These are phyloP conservation scores for Lithophane ornitopus DNA, from an alignment of 2,888 invertebrate species.

Conservation along the genomic window DNA sequence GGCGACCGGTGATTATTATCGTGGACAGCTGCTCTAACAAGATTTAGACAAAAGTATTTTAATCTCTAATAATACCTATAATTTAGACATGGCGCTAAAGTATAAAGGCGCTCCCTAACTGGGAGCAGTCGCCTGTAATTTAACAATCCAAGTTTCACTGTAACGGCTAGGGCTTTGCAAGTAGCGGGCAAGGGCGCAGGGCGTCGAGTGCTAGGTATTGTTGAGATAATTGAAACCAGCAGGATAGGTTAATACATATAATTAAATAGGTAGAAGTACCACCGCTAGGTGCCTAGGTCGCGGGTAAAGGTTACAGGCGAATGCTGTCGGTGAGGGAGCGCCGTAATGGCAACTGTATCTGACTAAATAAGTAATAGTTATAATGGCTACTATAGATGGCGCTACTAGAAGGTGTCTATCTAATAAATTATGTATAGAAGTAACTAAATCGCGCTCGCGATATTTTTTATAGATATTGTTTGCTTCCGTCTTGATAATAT, in stretches of 20 bases:
- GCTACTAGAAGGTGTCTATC: conserved; percentile 40
- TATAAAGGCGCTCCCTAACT: not conserved
- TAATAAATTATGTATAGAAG: conserved; percentile 33
- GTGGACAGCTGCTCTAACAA: not conserved
- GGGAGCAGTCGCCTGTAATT: not conserved
- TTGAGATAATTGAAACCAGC: not conserved
- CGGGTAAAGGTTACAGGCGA: not conserved
- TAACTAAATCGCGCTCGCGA: conserved; percentile 24
- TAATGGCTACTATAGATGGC: conserved; percentile 51
- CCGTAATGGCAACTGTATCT: conserved; percentile 26
- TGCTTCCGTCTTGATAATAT: conserved; percentile 50
- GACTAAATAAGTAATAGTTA: conserved; percentile 31
- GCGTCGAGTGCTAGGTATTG: not conserved
- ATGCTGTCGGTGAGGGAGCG: not conserved
- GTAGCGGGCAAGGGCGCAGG: not conserved
- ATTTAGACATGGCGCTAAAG: conserved; percentile 24
- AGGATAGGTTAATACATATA: not conserved
- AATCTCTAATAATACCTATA: conserved; percentile 10
- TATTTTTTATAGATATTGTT: conserved; percentile 37
- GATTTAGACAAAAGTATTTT: conserved; percentile 17
- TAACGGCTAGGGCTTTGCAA: not conserved
- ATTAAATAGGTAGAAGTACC: not conserved
- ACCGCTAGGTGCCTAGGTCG: not conserved
- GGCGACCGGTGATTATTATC: not conserved
- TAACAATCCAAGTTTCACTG: not conserved